phyloP scores from a whole-genome alignment of 1,140 invertebrate species.

The Marisa cornuarietis region DNA sequence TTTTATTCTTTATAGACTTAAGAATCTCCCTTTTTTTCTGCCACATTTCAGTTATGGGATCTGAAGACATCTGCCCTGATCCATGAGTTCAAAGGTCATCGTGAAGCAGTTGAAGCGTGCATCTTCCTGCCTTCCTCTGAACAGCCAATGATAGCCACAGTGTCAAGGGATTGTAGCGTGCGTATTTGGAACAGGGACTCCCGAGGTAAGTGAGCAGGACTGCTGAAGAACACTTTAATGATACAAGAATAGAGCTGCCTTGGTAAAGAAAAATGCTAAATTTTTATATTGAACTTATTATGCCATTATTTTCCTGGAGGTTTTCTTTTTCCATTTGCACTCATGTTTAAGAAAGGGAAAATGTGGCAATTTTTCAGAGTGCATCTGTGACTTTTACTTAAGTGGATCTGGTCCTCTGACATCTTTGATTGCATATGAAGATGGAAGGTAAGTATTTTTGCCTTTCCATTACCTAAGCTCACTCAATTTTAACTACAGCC shows the following conservation, averaged over 20 bases:
- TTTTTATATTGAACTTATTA: neutral
- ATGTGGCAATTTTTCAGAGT: conserved; percentile 33
- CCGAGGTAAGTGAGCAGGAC: conserved; percentile 43
- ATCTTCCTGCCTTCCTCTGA: conserved; percentile 49
- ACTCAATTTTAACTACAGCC: neutral
- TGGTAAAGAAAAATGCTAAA: neutral
- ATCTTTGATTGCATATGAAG: conserved; percentile 51
- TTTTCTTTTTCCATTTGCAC: conserved; percentile 3
- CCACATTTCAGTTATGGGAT: conserved; percentile 57
- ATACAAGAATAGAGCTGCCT: neutral
- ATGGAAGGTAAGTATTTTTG: conserved; percentile 41
- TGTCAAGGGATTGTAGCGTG: conserved; percentile 56
- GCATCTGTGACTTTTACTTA: conserved; percentile 35
- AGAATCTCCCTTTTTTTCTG: neutral
- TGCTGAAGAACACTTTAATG: no score
- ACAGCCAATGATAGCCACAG: conserved; percentile 49
- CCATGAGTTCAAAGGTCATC: conserved; percentile 58
- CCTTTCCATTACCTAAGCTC: neutral
- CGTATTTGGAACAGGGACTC: conserved; percentile 56
- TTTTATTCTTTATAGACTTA: neutral
- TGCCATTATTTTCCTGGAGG: neutral
- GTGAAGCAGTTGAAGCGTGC: conserved; percentile 57
- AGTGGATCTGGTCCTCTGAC: conserved; percentile 54
- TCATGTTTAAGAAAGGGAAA: neutral
- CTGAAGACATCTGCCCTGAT: conserved; percentile 42